phyloP scores from a whole-genome alignment of 2,797 vertebrate genomes.

The Ambastaia sidthimunki region DNA sequence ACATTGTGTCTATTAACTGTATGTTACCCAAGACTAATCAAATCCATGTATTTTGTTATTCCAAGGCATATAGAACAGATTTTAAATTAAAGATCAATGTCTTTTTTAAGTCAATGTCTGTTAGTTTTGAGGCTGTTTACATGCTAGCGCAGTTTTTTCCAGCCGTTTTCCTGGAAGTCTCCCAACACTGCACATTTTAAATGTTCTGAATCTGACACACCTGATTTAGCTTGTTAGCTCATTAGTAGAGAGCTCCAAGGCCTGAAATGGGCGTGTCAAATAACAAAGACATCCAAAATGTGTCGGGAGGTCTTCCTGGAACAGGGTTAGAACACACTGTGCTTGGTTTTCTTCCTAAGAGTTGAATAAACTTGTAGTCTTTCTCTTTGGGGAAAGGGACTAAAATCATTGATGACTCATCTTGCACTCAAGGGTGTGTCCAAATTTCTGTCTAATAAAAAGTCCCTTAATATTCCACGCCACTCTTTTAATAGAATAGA shows the following conservation, averaged over 20 bases:
- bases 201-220: not conserved
- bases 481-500: too few species aligned
- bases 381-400: not conserved
- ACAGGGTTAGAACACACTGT: not conserved
- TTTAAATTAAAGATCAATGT: not conserved
- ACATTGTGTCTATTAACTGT: not conserved
- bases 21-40: not conserved
- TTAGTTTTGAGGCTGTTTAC: not conserved
- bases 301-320: not conserved
- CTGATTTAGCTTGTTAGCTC: not conserved
- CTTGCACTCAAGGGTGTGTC: not conserved
- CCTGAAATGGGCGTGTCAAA: not conserved
- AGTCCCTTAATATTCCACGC: too few species aligned
- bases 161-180: not conserved
- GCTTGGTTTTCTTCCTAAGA: not conserved
- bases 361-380: not conserved
- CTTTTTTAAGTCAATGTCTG: not conserved
- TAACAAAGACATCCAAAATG: not conserved
- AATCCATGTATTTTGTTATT: constrained; percentile 41
- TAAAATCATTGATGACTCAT: not conserved
- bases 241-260: not conserved
- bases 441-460: not conserved
- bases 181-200: not conserved
- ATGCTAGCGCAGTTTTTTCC: not conserved
- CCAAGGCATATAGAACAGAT: not conserved